Conservation (phyloP, 2,888 invertebrate genomes). For the Gibbula magus region DNA sequence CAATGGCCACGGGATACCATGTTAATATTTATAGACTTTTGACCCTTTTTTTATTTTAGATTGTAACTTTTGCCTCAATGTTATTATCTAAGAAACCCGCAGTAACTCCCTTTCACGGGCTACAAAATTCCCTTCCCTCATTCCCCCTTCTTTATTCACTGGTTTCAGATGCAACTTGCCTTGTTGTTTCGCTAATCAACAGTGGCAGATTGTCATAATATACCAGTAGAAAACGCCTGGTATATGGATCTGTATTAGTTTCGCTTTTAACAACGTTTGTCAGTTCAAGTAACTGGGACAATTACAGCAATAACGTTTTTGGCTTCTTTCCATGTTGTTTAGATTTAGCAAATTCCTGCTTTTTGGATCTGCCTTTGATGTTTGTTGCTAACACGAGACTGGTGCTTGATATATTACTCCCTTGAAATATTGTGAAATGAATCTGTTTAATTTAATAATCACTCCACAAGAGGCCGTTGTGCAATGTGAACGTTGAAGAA, state of each 20-base stretch:
- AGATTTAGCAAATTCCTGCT: conserved; percentile 6
- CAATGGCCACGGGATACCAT: no score
- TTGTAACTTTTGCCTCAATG: no score
- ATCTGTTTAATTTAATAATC: conserved; percentile 13
- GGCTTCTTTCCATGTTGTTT: conserved; percentile 2
- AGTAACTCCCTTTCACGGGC: no score
- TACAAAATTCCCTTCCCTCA: no score
- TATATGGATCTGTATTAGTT: neutral
- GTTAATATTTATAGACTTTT: no score
- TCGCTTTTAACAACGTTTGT: conserved; percentile 8
- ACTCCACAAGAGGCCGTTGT: neutral
- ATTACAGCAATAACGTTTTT: neutral
- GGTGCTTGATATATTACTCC: neutral
- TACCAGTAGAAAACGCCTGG: neutral
- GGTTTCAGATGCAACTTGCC: no score
- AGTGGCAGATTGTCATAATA: conserved; percentile 6
- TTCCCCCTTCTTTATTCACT: no score
- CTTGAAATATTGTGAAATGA: neutral
- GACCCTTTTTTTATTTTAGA: no score
- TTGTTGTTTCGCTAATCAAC: neutral
- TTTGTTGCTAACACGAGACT: neutral
- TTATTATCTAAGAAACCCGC: no score
- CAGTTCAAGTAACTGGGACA: neutral
- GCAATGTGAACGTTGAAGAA: neutral
- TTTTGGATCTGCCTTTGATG: neutral